Conservation (phyloP, 2,888 invertebrate genomes). For the Gortyna flavago region DNA sequence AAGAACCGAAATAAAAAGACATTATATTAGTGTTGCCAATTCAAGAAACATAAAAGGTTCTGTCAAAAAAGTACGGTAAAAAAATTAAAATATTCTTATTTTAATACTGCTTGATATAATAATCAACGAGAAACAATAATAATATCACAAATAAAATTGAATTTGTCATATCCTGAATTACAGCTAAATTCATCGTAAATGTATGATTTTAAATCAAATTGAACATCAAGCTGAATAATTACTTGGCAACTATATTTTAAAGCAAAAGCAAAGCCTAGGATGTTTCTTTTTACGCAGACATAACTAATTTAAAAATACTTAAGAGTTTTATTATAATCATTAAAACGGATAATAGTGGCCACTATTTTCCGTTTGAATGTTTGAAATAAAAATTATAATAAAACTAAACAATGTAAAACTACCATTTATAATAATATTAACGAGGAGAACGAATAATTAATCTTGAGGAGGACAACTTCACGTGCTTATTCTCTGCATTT, state of each 20-base stretch:
- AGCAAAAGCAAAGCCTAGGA: background rate
- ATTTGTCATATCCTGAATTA: background rate
- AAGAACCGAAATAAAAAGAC: slow-evolving; percentile 88
- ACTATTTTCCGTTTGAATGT: no score
- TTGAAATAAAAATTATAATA: no score
- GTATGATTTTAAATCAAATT: background rate
- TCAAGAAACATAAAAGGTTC: slow-evolving; percentile 23
- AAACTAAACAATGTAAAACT: no score
- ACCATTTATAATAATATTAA: no score
- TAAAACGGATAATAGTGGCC: no score
- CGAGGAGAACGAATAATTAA: no score
- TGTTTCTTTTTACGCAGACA: slow-evolving; percentile 36
- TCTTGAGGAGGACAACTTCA: no score
- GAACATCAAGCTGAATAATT: slow-evolving; percentile 21
- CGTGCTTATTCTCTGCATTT: no score
- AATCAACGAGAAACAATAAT: background rate
- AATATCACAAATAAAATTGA: background rate
- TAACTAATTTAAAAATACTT: background rate
- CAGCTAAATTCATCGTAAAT: background rate
- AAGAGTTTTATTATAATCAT: no score
- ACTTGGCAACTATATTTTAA: slow-evolving; percentile 42
- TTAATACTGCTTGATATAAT: background rate
- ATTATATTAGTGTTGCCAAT: slow-evolving; percentile 76
- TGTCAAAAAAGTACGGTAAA: slow-evolving; percentile 23
- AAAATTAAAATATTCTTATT: background rate